Evolutionary conservation across 2,113 vertebrate species (phyloP), one percentile per base, ranked within the genome.

Genomic region (Engraulis encrasicolus): DNA sequence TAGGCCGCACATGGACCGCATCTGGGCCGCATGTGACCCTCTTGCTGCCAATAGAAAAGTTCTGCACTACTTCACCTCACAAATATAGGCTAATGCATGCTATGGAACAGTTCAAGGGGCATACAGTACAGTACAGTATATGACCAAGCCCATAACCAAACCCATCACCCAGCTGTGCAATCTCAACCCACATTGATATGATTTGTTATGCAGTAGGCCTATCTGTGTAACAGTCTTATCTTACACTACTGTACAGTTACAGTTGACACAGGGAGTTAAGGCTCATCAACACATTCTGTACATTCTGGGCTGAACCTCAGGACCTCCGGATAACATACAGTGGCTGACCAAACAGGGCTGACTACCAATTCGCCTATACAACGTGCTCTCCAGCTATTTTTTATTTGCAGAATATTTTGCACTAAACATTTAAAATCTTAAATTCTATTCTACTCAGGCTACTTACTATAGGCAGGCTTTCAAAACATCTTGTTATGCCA

Each of bases 81-180:
- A n/a, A n/a, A n/a, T n/a, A n/a, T n/a, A n/a, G n/a, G n/a, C n/a
- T n/a, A n/a, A n/a, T n/a, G 34, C 34, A 34, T 74, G 49, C 45
- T 81, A 83, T 50, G 17, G 54, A 83, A 38, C 79, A 27, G 36
- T 36, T 7, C n/a, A 61, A 81, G 23, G 34, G 50, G 50, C 50
- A 36, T 79, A n/a, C 77, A 52, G n/a, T n/a, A n/a, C n/a, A n/a
- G n/a, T n/a, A n/a, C n/a, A n/a, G n/a, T 52, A 50, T 77, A 81
- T 80, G 45, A 45, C 36, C 36, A 66, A 66, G 12, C n/a, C 23
- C 58, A 31, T 31, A 23, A 61, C n/a, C n/a, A n/a, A 5, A 23
- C 11, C 31, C n/a, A 66, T 66, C 9, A 74, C 66, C 66, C 34
- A 31, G 31, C 14, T 34, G 12, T 74, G 31, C 27, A 34, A 74